A percentile compares a stretch with the other conserved stretches of the same genome.
phyloP scores from a whole-genome alignment of 1,140 invertebrate genomes.

The Brachionus rubens region DNA sequence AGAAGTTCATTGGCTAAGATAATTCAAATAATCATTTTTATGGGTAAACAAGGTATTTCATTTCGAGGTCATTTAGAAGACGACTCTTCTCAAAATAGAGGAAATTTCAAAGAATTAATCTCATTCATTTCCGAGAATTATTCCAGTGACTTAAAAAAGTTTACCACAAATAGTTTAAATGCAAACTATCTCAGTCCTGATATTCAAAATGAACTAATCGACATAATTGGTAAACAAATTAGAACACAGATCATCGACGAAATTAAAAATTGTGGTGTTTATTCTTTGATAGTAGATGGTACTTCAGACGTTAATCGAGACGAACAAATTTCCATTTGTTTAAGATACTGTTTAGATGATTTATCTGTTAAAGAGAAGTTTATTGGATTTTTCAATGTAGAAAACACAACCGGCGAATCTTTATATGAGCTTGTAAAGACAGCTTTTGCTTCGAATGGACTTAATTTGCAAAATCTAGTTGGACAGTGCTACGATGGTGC shows the following conservation, averaged over 20 bases:
- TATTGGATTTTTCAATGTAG: constrained; percentile 2
- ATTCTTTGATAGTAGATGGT: constrained; percentile 17
- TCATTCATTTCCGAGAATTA: neutral
- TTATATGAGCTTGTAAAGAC: neutral
- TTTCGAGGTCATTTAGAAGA: constrained; percentile 7
- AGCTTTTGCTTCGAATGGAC: neutral
- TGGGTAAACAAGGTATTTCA: constrained; percentile 19
- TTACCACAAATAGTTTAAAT: neutral
- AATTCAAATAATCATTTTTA: neutral
- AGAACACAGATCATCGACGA: neutral
- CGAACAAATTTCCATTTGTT: constrained; percentile 10
- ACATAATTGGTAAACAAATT: constrained; percentile 2
- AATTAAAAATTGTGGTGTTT: neutral
- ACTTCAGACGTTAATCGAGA: neutral
- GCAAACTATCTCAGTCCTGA: neutral
- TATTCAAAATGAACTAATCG: constrained; percentile 23
- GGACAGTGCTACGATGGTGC: constrained; percentile 28
- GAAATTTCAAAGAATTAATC: constrained; percentile 24
- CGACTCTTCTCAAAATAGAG: neutral
- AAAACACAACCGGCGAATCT: neutral
- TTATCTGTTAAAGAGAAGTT: constrained; percentile 25
- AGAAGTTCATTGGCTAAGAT: neutral
- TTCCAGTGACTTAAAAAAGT: neutral
- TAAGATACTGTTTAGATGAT: neutral
- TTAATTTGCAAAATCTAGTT: constrained; percentile 3